phyloP scores from a whole-genome alignment of 2,113 vertebrate genomes.

The Vicugna pacos region DNA sequence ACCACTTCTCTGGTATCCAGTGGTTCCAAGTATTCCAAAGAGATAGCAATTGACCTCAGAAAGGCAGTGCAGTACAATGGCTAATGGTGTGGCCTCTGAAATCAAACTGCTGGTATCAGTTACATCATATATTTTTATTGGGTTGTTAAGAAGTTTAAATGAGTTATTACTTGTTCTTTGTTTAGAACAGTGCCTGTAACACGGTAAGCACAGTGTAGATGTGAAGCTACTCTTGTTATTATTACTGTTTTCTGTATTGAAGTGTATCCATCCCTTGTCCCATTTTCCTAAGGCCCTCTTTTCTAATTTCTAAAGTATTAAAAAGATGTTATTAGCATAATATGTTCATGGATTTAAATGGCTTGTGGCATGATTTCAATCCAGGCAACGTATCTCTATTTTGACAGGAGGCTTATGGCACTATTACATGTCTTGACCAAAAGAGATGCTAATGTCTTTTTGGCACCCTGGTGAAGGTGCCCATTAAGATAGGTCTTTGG shows the following conservation, averaged over 20 bases:
- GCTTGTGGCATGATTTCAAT: background rate
- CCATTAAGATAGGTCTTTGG: background rate
- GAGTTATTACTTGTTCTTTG: background rate
- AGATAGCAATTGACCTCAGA: background rate
- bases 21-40: background rate
- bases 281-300: background rate
- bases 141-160: background rate
- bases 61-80: background rate
- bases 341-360: background rate
- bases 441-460: background rate
- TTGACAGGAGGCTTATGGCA: background rate
- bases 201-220: background rate
- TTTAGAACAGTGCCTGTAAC: background rate
- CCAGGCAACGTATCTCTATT: background rate
- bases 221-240: background rate
- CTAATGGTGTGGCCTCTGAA: background rate
- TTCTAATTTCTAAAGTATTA: slow-evolving; percentile 20
- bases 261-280: background rate
- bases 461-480: background rate
- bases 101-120: background rate
- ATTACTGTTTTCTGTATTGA: background rate
- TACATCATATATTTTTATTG: background rate
- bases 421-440: background rate
- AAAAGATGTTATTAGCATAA: background rate
- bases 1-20: background rate